Base-by-base conservation (phyloP, 2,888 invertebrate genomes). In the Allygus modestus region DNA sequence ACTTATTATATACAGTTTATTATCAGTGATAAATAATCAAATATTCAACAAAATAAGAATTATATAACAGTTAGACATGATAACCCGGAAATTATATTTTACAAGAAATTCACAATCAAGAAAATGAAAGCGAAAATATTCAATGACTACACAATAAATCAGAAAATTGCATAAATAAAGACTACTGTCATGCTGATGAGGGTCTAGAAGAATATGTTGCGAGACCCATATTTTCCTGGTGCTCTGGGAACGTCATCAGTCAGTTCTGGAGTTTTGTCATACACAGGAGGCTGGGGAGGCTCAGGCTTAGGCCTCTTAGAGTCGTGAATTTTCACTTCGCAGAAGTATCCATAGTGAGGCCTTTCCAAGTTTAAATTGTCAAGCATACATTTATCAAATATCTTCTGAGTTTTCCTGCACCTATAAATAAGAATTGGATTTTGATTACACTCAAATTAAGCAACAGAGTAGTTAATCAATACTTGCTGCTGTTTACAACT, bases 331-430 rank as follows among this genome's bases (percentile, higher is more conserved):
- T 93, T 92, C 0, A 94, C 94, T 88, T 96, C 94, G 77, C 94
- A 92, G 91, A 95, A 98, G 91, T 98, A 97, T 17, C 98, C 98
- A 88, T 93, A 95, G 0, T 92, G 91, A 0, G 98, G 97, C 84
- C 98, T 93, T 85, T 95, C 95, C 81, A 98, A 90, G 69, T 94
- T 93, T 88, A 98, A 88, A 86, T 97, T 97, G 65, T 97, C 96
- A 84, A 95, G 90, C 90, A 96, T 93, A 89, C 98, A 98, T 88
- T 95, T 93, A 90, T 98, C 98, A 88, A 94, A 94, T 0, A 95
- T 94, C 1, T 93, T 94, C 90, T 98, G 98, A 0, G 97, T 97
- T 87, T 94, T 95, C 85, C 97, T 96, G 91, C 98, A 98, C 17
- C 77, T 77, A 20, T 23, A 51, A 77, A n/a, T 5, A 2, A 46